phyloP scores from a whole-genome alignment of 2,888 invertebrate species.

The Dynastes tityus region DNA sequence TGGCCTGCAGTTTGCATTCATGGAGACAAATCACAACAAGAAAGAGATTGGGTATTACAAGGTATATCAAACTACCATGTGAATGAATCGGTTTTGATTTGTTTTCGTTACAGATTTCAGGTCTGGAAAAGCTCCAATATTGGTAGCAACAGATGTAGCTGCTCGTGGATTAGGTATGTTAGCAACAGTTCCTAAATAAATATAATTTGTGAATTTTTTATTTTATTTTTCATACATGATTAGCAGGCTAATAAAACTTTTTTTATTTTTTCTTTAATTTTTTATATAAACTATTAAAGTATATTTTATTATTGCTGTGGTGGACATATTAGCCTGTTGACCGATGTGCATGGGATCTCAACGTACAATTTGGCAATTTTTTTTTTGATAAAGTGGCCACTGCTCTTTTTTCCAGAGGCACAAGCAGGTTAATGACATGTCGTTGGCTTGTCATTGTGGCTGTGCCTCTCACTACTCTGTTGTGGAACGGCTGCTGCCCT shows the following conservation, averaged over 20 bases:
- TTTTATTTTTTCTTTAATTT: constrained; percentile 57
- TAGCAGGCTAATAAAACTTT: constrained; percentile 64
- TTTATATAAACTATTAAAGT: constrained; percentile 31
- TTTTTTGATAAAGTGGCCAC: constrained; percentile 66
- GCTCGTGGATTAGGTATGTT: constrained; percentile 92
- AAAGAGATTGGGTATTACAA: constrained; percentile 93
- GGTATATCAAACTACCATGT: constrained; percentile 69
- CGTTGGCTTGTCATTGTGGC: constrained; percentile 67
- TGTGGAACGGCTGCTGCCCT: constrained; percentile 58
- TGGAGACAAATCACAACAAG: constrained; percentile 95
- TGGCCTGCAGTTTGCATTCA: constrained; percentile 93
- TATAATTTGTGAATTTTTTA: constrained; percentile 45
- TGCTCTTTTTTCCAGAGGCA: constrained; percentile 71
- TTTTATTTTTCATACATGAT: constrained; percentile 56
- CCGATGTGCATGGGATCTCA: constrained; percentile 63
- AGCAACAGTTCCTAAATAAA: neutral
- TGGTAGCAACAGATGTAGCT: constrained; percentile 96
- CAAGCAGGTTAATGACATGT: constrained; percentile 68
- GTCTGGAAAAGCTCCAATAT: constrained; percentile 87
- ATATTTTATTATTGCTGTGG: constrained; percentile 49
- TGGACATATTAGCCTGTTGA: constrained; percentile 65
- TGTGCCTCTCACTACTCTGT: constrained; percentile 66
- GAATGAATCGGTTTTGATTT: neutral
- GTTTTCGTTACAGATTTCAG: constrained; percentile 80
- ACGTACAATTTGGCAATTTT: constrained; percentile 50